Conservation (phyloP, 2,888 invertebrate genomes). For the Leptopilina drosophilae region DNA sequence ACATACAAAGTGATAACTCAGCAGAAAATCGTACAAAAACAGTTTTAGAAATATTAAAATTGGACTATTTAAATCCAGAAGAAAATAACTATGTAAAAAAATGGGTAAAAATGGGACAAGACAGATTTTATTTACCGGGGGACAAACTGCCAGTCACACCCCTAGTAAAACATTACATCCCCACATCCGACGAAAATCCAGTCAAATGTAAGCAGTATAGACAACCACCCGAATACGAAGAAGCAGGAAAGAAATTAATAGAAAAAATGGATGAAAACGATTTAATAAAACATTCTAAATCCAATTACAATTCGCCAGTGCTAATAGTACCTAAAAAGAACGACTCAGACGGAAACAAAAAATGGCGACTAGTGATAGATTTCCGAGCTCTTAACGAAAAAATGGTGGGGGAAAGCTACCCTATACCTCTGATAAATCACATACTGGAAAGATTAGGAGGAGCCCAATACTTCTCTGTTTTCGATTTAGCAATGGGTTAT, state of each 20-base stretch:
- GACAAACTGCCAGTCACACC: not conserved
- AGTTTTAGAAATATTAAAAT: not conserved
- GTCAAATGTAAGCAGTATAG: not conserved
- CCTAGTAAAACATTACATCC: not conserved
- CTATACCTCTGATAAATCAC: not conserved
- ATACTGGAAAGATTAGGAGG: not conserved
- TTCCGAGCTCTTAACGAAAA: not conserved
- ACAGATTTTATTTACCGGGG: not conserved
- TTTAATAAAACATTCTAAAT: not conserved
- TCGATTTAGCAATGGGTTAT: not conserved
- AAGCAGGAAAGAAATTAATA: not conserved
- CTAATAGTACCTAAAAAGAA: no score
- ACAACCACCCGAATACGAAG: not conserved
- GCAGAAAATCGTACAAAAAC: not conserved
- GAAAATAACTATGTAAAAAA: not conserved
- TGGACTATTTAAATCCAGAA: not conserved
- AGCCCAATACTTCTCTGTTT: constrained; percentile 34
- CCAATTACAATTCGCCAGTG: not conserved
- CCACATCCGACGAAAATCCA: not conserved
- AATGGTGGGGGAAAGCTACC: constrained; percentile 7
- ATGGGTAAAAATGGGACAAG: constrained; percentile 14
- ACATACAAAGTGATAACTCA: no score
- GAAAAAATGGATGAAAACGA: not conserved
- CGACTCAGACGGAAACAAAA: no score
- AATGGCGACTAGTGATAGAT: no score